These are phyloP conservation scores for Trematomus loennbergii DNA, from an alignment of 2,113 vertebrate species.

Conservation along the genomic window DNA sequence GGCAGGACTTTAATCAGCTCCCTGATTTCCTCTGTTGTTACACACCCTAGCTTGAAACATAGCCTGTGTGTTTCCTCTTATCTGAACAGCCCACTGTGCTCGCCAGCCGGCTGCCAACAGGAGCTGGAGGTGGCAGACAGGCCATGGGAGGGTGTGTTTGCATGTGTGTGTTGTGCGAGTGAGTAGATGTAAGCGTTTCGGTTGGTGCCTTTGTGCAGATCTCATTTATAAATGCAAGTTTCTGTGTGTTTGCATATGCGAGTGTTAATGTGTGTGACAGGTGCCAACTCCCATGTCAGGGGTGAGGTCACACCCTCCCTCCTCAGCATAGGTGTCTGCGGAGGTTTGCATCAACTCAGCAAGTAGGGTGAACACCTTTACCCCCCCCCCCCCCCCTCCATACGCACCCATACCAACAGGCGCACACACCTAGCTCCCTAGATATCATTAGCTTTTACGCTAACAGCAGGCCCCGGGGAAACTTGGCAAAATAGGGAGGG, in stretches of 20 bases:
- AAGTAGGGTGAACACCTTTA: slow-evolving; percentile 87
- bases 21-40: slow-evolving; percentile 64
- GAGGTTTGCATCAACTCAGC: slow-evolving; percentile 90
- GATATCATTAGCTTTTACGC: slow-evolving; percentile 89
- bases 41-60: slow-evolving; percentile 64
- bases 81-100: slow-evolving; percentile 48
- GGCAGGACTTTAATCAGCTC: slow-evolving; percentile 73
- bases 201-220: slow-evolving; percentile 23
- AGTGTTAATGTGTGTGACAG: slow-evolving; percentile 67
- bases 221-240: slow-evolving; percentile 22
- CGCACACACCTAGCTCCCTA: slow-evolving; percentile 79
- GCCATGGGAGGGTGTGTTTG: slow-evolving; percentile 42
- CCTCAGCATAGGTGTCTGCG: slow-evolving; percentile 85
- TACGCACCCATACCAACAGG: slow-evolving; percentile 47
- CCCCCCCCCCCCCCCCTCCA: slow-evolving; percentile 12
- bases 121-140: slow-evolving; percentile 68
- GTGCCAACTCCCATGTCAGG: slow-evolving; percentile 76
- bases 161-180: neutral
- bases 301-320: slow-evolving; percentile 81
- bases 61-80: slow-evolving; percentile 48
- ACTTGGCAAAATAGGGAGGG: slow-evolving; percentile 79
- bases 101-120: slow-evolving; percentile 58
- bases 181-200: slow-evolving; percentile 11
- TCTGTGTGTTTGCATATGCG: slow-evolving; percentile 38
- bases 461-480: slow-evolving; percentile 86